Percentiles rank a stretch among this genome's conserved stretches.
Conservation (phyloP, 2,797 vertebrate genomes). For the Crocodylus rhombifer region DNA sequence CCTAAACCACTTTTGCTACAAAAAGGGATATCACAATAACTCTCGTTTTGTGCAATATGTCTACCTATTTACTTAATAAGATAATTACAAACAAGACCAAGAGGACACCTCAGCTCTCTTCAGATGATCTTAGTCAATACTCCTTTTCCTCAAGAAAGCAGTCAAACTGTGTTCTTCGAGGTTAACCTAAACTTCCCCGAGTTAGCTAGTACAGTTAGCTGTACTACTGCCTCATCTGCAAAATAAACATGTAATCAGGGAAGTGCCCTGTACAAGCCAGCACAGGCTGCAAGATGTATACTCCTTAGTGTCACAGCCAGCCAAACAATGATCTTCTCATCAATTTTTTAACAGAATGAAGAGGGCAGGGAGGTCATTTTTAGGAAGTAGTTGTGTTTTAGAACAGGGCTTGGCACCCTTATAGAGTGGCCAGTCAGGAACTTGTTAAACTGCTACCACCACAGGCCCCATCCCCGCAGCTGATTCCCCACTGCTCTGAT, state of each 20-base stretch:
- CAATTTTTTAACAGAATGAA: not conserved
- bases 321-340: not conserved
- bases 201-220: not conserved
- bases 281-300: not conserved
- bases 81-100: not conserved
- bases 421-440: too few species aligned
- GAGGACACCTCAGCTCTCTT: not conserved
- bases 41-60: not conserved
- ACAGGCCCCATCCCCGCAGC: too few species aligned
- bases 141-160: not conserved
- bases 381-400: not conserved
- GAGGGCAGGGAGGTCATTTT: not conserved
- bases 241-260: not conserved
- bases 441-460: too few species aligned
- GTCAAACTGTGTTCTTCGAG: not conserved
- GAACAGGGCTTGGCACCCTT: not conserved
- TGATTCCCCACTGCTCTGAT: too few species aligned
- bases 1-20: not conserved
- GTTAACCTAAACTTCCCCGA: not conserved
- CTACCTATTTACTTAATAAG: not conserved
- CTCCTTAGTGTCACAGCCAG: not conserved
- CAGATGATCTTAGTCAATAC: not conserved
- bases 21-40: not conserved
- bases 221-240: not conserved
- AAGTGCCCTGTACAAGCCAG: not conserved